A percentile compares a stretch with the other conserved stretches of the same genome.
These are phyloP conservation scores for Tachina fera DNA, from an alignment of 2,888 invertebrate species.

Conservation along the genomic window DNA sequence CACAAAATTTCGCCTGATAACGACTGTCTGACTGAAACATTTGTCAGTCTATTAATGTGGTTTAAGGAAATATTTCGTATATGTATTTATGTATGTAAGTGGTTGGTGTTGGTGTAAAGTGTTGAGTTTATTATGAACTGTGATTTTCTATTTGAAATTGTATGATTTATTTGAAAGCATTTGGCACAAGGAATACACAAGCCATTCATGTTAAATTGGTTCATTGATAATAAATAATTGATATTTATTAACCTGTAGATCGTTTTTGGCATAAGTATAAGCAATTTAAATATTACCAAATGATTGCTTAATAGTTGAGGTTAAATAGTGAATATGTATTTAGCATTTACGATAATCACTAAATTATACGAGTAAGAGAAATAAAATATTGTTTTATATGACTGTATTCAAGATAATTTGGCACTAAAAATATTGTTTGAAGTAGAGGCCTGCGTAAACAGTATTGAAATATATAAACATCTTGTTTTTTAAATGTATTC, in stretches of 20 bases:
- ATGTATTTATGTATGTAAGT: neutral
- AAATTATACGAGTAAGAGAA: neutral
- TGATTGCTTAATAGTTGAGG: neutral
- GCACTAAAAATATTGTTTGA: too few species aligned
- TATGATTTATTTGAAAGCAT: constrained; percentile 53
- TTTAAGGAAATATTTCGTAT: too few species aligned
- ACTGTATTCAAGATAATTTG: too few species aligned
- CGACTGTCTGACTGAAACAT: too few species aligned
- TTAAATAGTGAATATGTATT: neutral
- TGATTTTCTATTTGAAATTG: constrained; percentile 1
- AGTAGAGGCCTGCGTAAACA: too few species aligned
- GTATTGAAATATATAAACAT: too few species aligned
- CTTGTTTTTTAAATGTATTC: too few species aligned
- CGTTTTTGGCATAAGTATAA: neutral
- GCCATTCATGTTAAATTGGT: neutral
- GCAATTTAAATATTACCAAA: neutral
- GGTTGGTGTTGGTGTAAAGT: neutral
- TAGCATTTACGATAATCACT: neutral
- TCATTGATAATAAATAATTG: constrained; percentile 39
- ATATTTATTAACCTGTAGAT: constrained; percentile 53
- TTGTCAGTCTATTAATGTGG: too few species aligned
- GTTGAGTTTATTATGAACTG: constrained; percentile 3
- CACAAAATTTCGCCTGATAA: neutral
- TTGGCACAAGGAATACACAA: constrained; percentile 10
- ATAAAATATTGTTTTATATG: too few species aligned